phyloP scores from a whole-genome alignment of 2,113 vertebrate genomes.

The Steatornis caripensis region DNA sequence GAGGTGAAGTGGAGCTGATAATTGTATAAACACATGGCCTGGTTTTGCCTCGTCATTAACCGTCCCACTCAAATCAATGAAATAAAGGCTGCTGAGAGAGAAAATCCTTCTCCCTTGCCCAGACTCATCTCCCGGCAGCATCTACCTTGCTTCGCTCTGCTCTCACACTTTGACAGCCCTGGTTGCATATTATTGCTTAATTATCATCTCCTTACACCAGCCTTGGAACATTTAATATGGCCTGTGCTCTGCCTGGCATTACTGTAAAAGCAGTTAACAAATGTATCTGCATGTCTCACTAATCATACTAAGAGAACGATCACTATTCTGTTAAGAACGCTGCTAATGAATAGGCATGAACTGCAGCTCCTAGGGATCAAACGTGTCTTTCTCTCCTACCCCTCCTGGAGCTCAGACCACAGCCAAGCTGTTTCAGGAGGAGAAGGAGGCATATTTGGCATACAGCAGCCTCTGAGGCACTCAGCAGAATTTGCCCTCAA shows the following conservation, averaged over 20 bases:
- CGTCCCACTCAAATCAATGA: neutral
- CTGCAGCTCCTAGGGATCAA: neutral
- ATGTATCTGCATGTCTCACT: slow-evolving; percentile 39
- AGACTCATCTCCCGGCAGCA: neutral
- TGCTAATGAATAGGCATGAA: neutral
- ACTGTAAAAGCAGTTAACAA: slow-evolving; percentile 30
- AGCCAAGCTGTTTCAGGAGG: neutral
- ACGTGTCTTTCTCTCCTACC: neutral
- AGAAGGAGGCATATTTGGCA: neutral
- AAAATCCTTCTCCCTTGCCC: neutral
- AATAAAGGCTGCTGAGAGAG: neutral
- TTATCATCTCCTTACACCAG: slow-evolving; percentile 23
- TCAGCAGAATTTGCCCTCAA: neutral
- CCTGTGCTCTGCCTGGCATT: neutral
- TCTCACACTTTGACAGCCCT: slow-evolving; percentile 11
- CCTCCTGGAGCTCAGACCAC: neutral
- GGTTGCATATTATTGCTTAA: slow-evolving; percentile 47
- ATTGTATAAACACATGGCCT: neutral
- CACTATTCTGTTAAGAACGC: neutral
- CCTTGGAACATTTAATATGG: neutral
- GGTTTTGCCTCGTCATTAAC: neutral
- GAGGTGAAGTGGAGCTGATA: neutral
- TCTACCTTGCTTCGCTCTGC: neutral
- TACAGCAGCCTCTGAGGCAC: neutral
- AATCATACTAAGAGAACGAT: slow-evolving; percentile 15